phyloP scores from a whole-genome alignment of 2,888 invertebrate genomes.

The Helobdella robusta region DNA sequence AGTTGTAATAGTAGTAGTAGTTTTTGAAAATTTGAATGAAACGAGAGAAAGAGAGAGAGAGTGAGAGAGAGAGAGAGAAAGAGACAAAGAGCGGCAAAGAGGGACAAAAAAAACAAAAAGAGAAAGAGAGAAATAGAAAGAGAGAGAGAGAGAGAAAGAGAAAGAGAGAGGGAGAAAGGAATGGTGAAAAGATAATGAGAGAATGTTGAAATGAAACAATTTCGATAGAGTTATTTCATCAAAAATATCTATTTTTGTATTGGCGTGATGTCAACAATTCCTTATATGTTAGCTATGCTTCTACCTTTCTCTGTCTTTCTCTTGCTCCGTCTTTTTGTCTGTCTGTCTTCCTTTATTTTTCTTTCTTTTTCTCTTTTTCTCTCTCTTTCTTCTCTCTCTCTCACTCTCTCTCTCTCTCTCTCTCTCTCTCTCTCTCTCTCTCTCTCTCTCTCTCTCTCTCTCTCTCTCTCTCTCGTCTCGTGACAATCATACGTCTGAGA shows the following conservation, averaged over 20 bases:
- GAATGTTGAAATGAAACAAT: not conserved
- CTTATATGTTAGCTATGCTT: too few species aligned
- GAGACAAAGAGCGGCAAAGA: not conserved
- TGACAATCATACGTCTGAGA: too few species aligned
- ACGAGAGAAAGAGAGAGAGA: slow-evolving; percentile 16
- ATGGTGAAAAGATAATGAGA: not conserved
- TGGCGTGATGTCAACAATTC: too few species aligned
- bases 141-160: slow-evolving; percentile 14
- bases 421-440: slow-evolving; percentile 29
- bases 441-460: slow-evolving; percentile 29
- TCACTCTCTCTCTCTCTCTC: slow-evolving; percentile 27
- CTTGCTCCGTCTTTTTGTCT: too few species aligned
- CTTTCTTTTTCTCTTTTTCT: not conserved
- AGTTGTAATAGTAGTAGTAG: too few species aligned
- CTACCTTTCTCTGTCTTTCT: too few species aligned
- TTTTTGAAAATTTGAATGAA: not conserved
- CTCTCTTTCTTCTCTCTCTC: slow-evolving; percentile 27
- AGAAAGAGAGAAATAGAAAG: not conserved
- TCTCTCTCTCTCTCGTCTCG: slow-evolving; percentile 27
- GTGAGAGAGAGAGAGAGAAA: slow-evolving; percentile 7
- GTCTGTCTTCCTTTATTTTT: not conserved
- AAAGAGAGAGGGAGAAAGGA: not conserved
- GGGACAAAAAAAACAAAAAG: not conserved
- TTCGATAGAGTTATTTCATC: too few species aligned
- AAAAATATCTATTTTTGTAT: too few species aligned